Base-by-base conservation (phyloP, 2,888 invertebrate species). In the Agriopis leucophaearia region DNA sequence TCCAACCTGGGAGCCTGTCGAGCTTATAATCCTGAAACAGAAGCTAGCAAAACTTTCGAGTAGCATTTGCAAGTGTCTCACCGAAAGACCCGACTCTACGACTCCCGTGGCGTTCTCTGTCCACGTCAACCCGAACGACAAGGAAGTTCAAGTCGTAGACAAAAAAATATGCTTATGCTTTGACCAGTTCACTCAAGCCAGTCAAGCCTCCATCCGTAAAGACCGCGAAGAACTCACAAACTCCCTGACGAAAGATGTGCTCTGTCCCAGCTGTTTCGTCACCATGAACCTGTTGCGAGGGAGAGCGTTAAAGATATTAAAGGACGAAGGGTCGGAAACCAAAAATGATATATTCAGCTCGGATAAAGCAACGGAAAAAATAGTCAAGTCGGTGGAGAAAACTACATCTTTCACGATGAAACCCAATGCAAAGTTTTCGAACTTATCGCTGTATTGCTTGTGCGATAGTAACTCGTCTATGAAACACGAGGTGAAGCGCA, bases 241-340 rank as follows among this genome's bases (percentile, higher is more conserved):
- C 55, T 66, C 59, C 13, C 48, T 73, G 6, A 60, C 63, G 0
- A 81, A 78, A 50, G 75, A 81, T 60, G 57, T 71, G 1, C 72
- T 81, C 8, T 90, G 89, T 59, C 85, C 88, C 1, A 82, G 82
- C 12, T 90, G 89, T 67, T 81, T 78, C 42, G 68, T 85, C 57
- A 82, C 84, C 10, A 71, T 84, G 63, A 83, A 77, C 66, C 61
- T 87, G 16, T 67, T 88, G 52, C 77, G 80, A 36, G 75, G 76
- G 12, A 78, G 76, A 44, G 57, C 73, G 1, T 68, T 78, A 1
- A 87, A 74, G 73, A 63, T 87, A 52, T 74, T 86, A 16, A 90
- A 90, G 82, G 91, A 91, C 58, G 86, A 85, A 68, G 86, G 85
- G 65, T 77, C 80, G 0, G 88, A 85, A 79, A 86, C 84, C 0